phyloP scores from a whole-genome alignment of 2,888 invertebrate species.

The Agrypnus murinus region DNA sequence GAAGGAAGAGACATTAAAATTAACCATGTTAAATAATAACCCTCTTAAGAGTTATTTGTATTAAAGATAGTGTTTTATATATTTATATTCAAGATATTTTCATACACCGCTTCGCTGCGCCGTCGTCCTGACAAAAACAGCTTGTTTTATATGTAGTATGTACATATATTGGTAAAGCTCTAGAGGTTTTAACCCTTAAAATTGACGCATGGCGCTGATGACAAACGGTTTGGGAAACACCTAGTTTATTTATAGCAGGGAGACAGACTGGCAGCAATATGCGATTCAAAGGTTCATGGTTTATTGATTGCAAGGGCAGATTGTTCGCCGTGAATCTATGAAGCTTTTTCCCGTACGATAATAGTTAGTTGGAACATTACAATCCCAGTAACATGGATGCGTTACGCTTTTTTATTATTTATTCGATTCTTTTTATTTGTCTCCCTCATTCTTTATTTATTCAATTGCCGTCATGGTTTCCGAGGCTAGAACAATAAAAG shows the following conservation, averaged over 20 bases:
- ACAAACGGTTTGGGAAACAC: constrained; percentile 45
- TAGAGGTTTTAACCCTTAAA: constrained; percentile 12
- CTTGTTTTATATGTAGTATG: too few species aligned
- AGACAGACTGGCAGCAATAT: constrained; percentile 44
- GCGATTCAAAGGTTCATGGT: constrained; percentile 45
- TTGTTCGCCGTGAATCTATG: constrained; percentile 32
- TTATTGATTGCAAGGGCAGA: constrained; percentile 42
- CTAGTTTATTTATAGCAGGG: constrained; percentile 48
- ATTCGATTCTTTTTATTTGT: neutral
- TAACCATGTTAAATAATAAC: constrained; percentile 10
- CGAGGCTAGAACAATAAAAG: too few species aligned
- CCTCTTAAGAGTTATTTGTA: constrained; percentile 2
- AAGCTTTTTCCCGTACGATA: constrained; percentile 17
- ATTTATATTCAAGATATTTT: too few species aligned
- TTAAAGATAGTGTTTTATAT: too few species aligned
- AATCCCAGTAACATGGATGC: too few species aligned
- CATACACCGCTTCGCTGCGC: too few species aligned
- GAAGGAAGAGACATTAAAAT: constrained; percentile 7
- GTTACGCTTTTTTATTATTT: constrained; percentile 3
- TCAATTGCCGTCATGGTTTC: too few species aligned
- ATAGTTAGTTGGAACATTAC: neutral
- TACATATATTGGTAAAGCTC: neutral
- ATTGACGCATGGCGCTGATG: constrained; percentile 34
- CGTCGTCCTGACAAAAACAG: too few species aligned
- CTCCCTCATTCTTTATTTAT: neutral